phyloP scores from a whole-genome alignment of 2,113 vertebrate species.

The Smithornis capensis region DNA sequence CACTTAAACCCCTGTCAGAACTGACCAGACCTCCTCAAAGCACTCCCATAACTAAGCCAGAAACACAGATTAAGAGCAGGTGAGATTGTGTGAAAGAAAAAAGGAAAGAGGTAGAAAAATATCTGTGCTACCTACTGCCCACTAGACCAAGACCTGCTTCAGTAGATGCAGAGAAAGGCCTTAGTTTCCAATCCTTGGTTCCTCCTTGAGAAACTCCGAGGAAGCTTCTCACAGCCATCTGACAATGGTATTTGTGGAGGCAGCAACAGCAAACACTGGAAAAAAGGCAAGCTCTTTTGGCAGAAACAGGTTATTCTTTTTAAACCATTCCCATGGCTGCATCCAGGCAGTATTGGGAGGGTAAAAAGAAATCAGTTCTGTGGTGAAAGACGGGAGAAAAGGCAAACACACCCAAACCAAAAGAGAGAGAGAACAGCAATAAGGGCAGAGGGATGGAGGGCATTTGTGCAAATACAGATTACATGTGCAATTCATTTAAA shows the following conservation, averaged over 20 bases:
- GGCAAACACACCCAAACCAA: background rate
- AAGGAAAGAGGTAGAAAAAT: background rate
- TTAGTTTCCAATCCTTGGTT: background rate
- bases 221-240: background rate
- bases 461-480: constrained; percentile 27
- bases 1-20: background rate
- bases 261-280: background rate
- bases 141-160: background rate
- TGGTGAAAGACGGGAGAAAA: background rate
- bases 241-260: background rate
- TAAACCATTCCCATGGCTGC: background rate
- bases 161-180: background rate
- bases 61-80: background rate
- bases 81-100: background rate
- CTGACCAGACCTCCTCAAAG: background rate
- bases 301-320: background rate
- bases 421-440: background rate
- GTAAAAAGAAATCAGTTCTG: background rate
- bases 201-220: background rate
- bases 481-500: constrained; percentile 17
- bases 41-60: background rate
- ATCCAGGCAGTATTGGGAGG: background rate
- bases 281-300: background rate
- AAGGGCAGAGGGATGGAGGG: constrained; percentile 1
- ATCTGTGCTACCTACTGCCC: background rate